Evolutionary conservation across 2,113 vertebrate species (phyloP), one percentile per base, ranked within the genome.

Genomic region (Centropus unirufus): DNA sequence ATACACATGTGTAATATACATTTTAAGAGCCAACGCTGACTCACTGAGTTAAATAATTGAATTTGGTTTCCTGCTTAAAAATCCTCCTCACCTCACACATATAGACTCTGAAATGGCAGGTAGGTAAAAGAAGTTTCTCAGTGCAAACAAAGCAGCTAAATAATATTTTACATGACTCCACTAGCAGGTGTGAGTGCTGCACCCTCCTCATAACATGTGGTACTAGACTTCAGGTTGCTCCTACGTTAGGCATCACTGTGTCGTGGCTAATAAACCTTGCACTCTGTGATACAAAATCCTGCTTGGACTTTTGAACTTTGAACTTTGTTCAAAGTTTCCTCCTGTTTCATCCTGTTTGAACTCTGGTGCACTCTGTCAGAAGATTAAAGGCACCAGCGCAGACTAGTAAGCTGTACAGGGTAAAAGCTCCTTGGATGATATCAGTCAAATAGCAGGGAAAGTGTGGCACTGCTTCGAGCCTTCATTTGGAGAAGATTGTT

Each of bases 101-200:
- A 12, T 0, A 0, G 27, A 21, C 47, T 59, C 36, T 57, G 46
- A 90, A 72, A 54, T 2, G 12, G 42, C 16, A 68, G 30, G 49
- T 49, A 29, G 8, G 32, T 16, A 61, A 69, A 12, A 26, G 8
- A 62, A 29, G 9, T 18, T 85, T 49, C 52, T 72, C 47, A 27
- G 52, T 27, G 18, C 26, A 44, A 78, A 52, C 3, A 26, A 51
- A 64, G 3, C 42, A n/a, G 21, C 16, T 47, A 11, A 55, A 40
- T 20, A 36, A 59, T 9, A 5, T 21, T 51, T 55, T 32, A 39
- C 40, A 22, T 29, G 32, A 68, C 24, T 42, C 27, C 55, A n/a
- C 7, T 39, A 39, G 3, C 57, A 49, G 47, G 12, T 1, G 2
- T 32, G 51, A 73, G 16, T 3, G 8, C 51, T 2, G 1, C 21